Evolutionary conservation across 2,797 vertebrate species (phyloP), one percentile per base, ranked within the genome.

Genomic region (Benthosema pterotum): DNA sequence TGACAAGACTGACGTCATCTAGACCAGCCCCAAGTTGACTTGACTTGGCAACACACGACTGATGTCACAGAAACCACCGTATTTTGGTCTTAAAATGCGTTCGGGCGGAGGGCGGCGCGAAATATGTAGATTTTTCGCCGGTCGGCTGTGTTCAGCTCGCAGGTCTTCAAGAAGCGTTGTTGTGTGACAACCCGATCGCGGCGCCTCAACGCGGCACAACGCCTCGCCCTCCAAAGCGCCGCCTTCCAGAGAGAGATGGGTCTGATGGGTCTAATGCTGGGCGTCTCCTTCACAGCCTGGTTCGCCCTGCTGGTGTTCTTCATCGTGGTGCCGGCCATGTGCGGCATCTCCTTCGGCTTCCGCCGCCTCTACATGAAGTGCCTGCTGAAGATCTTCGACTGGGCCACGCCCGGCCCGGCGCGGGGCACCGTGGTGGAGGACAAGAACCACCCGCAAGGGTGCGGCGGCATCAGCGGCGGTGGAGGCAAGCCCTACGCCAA

Each of bases 281-380:
- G 98, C 60, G 95, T 99, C 89, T 99, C 98, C 76, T 91, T 99
- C 78, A 99, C 97, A 0, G 95, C 99, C 45, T 98, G 98, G 91
- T 95, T 99, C 91, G 98, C 97, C 25, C 90, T 99, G 52, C 94
- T 99, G 1, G 94, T 99, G 42, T 96, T 99, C 72, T 99, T 99
- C 88, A 99, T 99, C 67, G 96, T 99, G 0, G 95, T 98, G 72
- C 98, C 98, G 9, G 98, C 98, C 64, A 93, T 99, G 75, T 96
- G 98, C 4, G 97, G 96, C 16, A 94, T 99, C 63, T 99, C 98
- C 45, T 97, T 99, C 50, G 98, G 98, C 68, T 98, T 99, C 78
- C 93, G 97, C 9, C 94, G 90, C 53, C 90, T 99, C 63, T 99
- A 99, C 87, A 99, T 99, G 98, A 98, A 97, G 87, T 93, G 92